Conservation (phyloP, 2,888 invertebrate genomes). For the Ernsta delagoae region DNA sequence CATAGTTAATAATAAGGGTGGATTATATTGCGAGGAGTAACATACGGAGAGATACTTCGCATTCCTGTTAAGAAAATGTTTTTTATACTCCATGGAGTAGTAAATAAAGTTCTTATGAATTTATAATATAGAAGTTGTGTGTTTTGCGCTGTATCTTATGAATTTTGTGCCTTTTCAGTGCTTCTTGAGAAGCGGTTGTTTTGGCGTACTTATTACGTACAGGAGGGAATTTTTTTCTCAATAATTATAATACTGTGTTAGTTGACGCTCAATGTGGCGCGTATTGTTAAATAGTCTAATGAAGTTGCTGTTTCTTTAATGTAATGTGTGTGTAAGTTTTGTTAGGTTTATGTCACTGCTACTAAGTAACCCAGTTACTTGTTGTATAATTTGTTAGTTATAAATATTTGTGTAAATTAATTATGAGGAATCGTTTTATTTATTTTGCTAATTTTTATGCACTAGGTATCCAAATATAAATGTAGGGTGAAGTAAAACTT, state of each 20-base stretch:
- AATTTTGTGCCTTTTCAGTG: constrained; percentile 80
- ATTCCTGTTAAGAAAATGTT: constrained; percentile 10
- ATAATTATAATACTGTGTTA: constrained; percentile 1
- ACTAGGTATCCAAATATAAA: constrained; percentile 42
- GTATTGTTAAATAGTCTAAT: constrained; percentile 26
- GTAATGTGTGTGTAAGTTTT: background rate
- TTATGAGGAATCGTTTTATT: constrained; percentile 21
- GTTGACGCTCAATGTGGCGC: background rate
- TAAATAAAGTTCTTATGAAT: constrained; percentile 35
- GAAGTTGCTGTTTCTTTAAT: constrained; percentile 27
- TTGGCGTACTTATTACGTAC: constrained; percentile 56
- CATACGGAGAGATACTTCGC: no score
- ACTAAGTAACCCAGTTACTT: constrained; percentile 13
- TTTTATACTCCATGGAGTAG: constrained; percentile 31
- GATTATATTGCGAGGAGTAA: no score
- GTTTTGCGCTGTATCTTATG: constrained; percentile 76
- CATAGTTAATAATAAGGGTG: background rate
- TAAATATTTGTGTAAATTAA: constrained; percentile 21
- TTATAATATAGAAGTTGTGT: constrained; percentile 39
- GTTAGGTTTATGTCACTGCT: constrained; percentile 10
- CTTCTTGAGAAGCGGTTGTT: constrained; percentile 69
- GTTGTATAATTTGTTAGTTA: constrained; percentile 9
- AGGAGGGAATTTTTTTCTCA: constrained; percentile 42
- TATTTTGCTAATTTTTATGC: constrained; percentile 39
- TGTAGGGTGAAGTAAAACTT: constrained; percentile 10